Conservation (phyloP, 1,140 invertebrate genomes). For the Aphelenchoides fujianensis region DNA sequence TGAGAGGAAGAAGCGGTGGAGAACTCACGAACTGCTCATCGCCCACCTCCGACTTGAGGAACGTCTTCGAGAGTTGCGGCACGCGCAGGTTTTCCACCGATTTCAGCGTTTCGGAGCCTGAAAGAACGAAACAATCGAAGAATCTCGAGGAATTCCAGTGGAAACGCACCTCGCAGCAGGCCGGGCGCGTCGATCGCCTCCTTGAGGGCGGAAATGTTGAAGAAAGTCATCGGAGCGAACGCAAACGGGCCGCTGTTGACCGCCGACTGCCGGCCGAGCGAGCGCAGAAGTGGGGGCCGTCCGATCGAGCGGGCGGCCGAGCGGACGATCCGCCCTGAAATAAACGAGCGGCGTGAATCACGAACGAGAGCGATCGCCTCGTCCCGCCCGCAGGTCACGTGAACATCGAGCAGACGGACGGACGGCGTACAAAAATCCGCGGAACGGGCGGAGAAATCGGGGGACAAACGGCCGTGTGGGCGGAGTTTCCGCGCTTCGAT, state of each 20-base stretch:
- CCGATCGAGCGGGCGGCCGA: no score
- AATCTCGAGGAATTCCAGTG: background rate
- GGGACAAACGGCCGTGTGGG: no score
- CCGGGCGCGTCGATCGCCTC: slow-evolving; percentile 17
- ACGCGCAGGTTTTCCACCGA: slow-evolving; percentile 42
- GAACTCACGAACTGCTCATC: slow-evolving; percentile 28
- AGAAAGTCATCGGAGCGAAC: slow-evolving; percentile 10
- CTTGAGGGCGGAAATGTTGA: slow-evolving; percentile 19
- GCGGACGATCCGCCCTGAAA: no score
- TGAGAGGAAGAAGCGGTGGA: background rate
- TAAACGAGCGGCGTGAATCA: no score
- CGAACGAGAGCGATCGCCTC: no score
- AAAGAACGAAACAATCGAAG: slow-evolving; percentile 10
- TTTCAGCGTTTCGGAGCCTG: slow-evolving; percentile 14
- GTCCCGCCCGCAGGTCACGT: no score
- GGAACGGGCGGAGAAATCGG: no score
- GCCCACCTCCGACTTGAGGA: slow-evolving; percentile 27
- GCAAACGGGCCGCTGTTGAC: background rate
- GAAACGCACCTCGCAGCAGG: slow-evolving; percentile 9
- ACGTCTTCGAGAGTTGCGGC: slow-evolving; percentile 33
- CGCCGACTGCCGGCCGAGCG: no score
- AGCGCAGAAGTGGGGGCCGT: no score
- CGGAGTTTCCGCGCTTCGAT: no score
- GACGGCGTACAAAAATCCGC: no score
- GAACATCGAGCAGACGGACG: no score